A percentile compares a stretch with the other conserved stretches of the same genome.
Conservation (phyloP, 2,113 vertebrate species). For the Takifugu bimaculatus region DNA sequence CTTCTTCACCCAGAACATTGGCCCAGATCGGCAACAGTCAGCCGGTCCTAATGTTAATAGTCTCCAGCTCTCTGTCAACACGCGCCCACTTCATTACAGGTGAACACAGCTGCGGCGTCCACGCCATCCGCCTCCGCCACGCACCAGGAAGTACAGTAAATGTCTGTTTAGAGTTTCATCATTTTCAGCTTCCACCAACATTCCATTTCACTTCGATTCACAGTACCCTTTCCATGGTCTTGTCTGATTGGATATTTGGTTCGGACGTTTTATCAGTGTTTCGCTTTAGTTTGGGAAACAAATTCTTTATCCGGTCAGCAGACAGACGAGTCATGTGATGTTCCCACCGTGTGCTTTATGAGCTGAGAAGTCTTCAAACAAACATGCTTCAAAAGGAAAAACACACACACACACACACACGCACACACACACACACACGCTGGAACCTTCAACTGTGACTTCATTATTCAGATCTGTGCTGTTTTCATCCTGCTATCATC, state of each 20-base stretch:
- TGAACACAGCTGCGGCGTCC: no score
- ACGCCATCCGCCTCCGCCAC: no score
- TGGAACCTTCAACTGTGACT: conserved; percentile 18
- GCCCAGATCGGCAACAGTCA: no score
- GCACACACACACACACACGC: conserved; percentile 10
- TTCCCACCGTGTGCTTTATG: neutral
- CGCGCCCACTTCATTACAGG: no score
- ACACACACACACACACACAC: conserved; percentile 9
- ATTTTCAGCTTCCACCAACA: neutral
- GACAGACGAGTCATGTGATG: neutral
- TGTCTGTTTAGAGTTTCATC: neutral
- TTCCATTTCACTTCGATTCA: neutral
- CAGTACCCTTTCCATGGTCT: no score
- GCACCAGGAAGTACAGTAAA: neutral
- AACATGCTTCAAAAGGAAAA: neutral
- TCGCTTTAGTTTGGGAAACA: no score
- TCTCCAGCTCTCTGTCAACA: no score
- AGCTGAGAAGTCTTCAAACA: conserved; percentile 5
- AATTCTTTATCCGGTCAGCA: neutral
- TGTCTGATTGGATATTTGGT: no score
- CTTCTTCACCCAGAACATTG: no score
- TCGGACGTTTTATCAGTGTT: no score
- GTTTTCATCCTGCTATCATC: neutral
- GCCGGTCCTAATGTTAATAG: no score
- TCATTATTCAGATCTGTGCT: conserved; percentile 19